Conservation (phyloP, 1,140 invertebrate genomes). For the Drosophila oshimai region DNA sequence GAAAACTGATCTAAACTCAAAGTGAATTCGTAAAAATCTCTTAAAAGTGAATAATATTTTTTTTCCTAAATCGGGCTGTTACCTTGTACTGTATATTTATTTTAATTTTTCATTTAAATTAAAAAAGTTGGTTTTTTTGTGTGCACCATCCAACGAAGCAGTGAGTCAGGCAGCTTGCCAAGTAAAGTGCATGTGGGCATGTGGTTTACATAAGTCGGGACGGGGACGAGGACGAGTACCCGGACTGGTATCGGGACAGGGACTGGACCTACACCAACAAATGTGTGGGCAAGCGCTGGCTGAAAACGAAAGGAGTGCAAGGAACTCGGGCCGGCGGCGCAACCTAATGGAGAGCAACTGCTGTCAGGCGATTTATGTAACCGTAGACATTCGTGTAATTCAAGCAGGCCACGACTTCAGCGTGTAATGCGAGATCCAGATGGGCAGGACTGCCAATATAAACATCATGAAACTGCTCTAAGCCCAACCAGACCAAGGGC, state of each 20-base stretch:
- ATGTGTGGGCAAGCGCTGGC: neutral
- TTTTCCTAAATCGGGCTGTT: too few relatives aligned
- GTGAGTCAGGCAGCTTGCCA: slow-evolving; percentile 29
- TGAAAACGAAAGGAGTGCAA: slow-evolving; percentile 60
- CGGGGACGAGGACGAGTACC: slow-evolving; percentile 38
- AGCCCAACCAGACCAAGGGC: slow-evolving; percentile 1
- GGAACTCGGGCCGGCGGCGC: slow-evolving; percentile 28
- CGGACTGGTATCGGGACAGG: slow-evolving; percentile 4
- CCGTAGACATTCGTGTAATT: slow-evolving; percentile 43
- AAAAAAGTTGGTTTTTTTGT: neutral
- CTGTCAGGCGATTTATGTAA: slow-evolving; percentile 41
- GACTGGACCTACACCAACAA: slow-evolving; percentile 35
- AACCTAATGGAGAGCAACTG: slow-evolving; percentile 45
- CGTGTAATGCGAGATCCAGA: slow-evolving; percentile 27
- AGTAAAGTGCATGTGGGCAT: slow-evolving; percentile 57
- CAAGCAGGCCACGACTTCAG: slow-evolving; percentile 27
- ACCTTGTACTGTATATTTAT: too few relatives aligned
- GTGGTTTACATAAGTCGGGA: slow-evolving; percentile 50
- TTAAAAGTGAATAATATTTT: too few relatives aligned
- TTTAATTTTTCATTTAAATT: neutral
- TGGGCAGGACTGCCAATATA: slow-evolving; percentile 28
- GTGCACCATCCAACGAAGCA: neutral
- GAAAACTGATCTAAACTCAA: too few relatives aligned
- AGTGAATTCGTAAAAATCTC: too few relatives aligned
- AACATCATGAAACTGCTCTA: slow-evolving; percentile 12